These are phyloP conservation scores for Paradisaea rubra DNA, from an alignment of 2,113 vertebrate genomes.

Conservation along the genomic window DNA sequence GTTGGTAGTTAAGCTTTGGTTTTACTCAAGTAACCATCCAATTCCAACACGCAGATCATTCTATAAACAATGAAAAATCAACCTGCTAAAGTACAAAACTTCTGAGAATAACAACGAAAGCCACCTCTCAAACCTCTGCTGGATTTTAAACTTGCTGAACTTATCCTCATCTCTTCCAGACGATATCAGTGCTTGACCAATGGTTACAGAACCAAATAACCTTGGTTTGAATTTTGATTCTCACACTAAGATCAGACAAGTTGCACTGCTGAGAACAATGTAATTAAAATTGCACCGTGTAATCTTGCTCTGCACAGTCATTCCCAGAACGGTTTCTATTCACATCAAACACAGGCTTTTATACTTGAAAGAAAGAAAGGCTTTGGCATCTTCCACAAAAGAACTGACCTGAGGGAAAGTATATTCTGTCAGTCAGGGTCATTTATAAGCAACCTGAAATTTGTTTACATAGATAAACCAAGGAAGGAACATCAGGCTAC, in stretches of 20 bases:
- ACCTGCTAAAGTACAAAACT: not conserved
- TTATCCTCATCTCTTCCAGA: not conserved
- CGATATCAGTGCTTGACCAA: not conserved
- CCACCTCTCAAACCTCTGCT: not conserved
- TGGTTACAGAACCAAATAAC: constrained; percentile 29
- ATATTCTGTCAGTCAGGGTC: constrained; percentile 57
- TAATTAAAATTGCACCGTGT: constrained; percentile 48
- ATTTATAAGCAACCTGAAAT: constrained; percentile 48
- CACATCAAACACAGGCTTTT: constrained; percentile 55
- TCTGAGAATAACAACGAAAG: not conserved
- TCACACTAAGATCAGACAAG: constrained; percentile 40
- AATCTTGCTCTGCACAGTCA: constrained; percentile 30
- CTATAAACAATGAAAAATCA: not conserved
- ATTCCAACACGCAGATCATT: not conserved
- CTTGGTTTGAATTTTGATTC: constrained; percentile 36
- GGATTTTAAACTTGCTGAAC: not conserved
- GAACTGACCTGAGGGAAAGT: constrained; percentile 47
- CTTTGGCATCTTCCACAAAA: constrained; percentile 54
- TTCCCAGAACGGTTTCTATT: constrained; percentile 30
- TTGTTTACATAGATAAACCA: constrained; percentile 45
- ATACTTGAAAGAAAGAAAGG: constrained; percentile 49
- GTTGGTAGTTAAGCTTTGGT: not conserved
- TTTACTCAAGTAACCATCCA: not conserved
- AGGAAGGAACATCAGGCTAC: not conserved
- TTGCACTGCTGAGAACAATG: constrained; percentile 28